Conservation (phyloP, 2,888 invertebrate genomes). For the Octodonta nipae region DNA sequence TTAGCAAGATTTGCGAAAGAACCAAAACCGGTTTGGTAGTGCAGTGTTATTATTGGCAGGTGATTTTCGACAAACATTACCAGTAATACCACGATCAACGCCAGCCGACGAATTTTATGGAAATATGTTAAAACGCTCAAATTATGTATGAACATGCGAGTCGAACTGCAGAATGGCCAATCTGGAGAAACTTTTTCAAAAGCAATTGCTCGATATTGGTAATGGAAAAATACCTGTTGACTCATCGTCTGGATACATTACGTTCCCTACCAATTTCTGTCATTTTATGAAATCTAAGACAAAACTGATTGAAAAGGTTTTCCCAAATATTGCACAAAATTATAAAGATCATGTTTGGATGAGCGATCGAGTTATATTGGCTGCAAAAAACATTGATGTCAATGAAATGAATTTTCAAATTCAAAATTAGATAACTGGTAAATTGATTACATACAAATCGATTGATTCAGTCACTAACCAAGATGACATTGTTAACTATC, state of each 20-base stretch:
- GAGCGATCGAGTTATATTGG: constrained; percentile 23
- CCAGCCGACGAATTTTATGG: not conserved
- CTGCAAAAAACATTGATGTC: constrained; percentile 20
- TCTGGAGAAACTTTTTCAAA: not conserved
- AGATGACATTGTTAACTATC: not conserved
- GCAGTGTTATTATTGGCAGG: not conserved
- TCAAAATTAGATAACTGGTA: not conserved
- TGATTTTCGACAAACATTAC: not conserved
- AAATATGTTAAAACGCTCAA: not conserved
- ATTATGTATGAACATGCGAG: not conserved
- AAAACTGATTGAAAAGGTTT: not conserved
- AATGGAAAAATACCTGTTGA: not conserved
- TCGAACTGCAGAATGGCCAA: not conserved
- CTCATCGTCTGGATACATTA: not conserved
- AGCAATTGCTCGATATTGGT: not conserved
- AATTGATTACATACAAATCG: not conserved
- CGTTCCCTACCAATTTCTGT: not conserved
- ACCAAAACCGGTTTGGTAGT: not conserved
- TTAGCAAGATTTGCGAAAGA: not conserved
- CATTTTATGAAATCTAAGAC: not conserved
- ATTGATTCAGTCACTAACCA: not conserved
- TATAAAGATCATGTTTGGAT: constrained; percentile 21
- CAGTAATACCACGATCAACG: not conserved
- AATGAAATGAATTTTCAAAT: not conserved
- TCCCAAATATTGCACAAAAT: constrained; percentile 8